These are phyloP conservation scores for Tachina fera DNA, from an alignment of 2,888 invertebrate genomes.

Conservation along the genomic window DNA sequence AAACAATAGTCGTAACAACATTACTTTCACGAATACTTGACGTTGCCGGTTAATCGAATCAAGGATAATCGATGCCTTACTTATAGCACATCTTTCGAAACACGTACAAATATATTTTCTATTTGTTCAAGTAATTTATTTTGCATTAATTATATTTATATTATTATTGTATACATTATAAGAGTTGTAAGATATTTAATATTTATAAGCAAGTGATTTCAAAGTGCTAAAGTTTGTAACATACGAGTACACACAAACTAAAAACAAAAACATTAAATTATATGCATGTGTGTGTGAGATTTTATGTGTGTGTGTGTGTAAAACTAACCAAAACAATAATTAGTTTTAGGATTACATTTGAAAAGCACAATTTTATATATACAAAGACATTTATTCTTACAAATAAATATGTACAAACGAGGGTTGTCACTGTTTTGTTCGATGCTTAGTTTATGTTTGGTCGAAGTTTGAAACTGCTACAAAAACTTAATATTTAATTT, in stretches of 20 bases:
- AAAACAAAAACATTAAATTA: not conserved
- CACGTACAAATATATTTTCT: too few species aligned
- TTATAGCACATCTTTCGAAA: too few species aligned
- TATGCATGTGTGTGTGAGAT: too few species aligned
- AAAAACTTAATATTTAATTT: too few species aligned
- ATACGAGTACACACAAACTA: not conserved
- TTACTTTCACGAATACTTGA: too few species aligned
- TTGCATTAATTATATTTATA: not conserved
- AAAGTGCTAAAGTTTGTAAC: not conserved
- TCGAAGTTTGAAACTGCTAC: too few species aligned
- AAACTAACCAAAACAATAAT: constrained; percentile 45
- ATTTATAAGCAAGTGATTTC: constrained; percentile 15
- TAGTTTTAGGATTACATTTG: constrained; percentile 45
- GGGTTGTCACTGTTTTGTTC: not conserved
- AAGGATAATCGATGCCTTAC: too few species aligned
- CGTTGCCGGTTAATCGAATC: too few species aligned
- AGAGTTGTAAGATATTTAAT: constrained; percentile 26
- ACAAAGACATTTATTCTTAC: not conserved
- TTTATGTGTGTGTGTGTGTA: not conserved
- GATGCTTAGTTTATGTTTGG: too few species aligned
- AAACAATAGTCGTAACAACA: too few species aligned
- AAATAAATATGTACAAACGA: not conserved
- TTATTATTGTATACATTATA: constrained; percentile 14
- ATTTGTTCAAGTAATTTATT: not conserved
- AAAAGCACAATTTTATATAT: constrained; percentile 8